Conservation (phyloP, 2,113 vertebrate species). For the Lasiurus cinereus region DNA sequence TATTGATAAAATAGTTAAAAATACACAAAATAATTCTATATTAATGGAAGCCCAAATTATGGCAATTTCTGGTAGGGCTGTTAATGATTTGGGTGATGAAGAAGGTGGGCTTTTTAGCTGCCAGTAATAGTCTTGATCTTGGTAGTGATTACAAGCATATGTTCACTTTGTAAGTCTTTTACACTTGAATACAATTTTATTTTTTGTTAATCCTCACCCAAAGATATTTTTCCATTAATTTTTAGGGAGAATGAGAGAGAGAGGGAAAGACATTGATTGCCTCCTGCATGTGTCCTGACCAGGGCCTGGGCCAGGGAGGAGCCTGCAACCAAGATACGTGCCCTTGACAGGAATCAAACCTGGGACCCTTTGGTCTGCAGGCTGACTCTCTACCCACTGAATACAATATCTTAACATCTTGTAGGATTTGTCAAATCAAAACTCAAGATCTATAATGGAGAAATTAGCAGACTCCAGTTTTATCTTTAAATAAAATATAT, state of each 20-base stretch:
- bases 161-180: background rate
- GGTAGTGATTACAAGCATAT: background rate
- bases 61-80: background rate
- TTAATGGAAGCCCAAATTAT: background rate
- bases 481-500: conserved; percentile 73
- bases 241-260: no score
- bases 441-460: conserved; percentile 70
- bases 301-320: no score
- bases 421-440: conserved; percentile 63
- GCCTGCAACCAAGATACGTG: no score
- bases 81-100: background rate
- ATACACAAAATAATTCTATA: background rate
- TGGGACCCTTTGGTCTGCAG: no score
- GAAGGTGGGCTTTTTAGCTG: background rate
- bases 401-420: conserved; percentile 26
- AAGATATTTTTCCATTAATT: no score
- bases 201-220: no score
- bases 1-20: conserved; percentile 4
- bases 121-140: background rate
- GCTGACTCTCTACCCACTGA: background rate
- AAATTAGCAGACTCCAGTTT: conserved; percentile 54
- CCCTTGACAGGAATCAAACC: no score
- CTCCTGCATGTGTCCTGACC: no score
- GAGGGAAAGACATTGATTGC: no score
- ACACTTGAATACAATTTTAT: background rate